Base-by-base conservation (phyloP, 2,113 vertebrate genomes). In the Oenanthe oenanthe region DNA sequence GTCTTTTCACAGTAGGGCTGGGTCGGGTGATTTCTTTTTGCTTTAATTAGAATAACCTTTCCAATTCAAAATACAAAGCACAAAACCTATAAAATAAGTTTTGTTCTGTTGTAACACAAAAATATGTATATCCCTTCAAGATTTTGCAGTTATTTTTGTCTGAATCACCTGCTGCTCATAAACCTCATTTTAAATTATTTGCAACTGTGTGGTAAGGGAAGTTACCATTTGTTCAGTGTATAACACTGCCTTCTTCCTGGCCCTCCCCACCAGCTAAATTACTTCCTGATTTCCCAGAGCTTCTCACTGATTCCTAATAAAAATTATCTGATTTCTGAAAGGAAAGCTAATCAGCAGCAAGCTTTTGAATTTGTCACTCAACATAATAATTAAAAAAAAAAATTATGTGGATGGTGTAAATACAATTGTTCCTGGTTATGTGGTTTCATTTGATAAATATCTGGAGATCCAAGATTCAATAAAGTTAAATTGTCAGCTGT, bases 231-330 rank as follows among this genome's bases (percentile, higher is more conserved):
- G 3, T 20, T 48, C 29, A 47, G 42, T 28, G 5, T 48, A 76
- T 12, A 36, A 72, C 10, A 26, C 22, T 73, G 20, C 13, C 9
- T 75, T 79, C 42, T 48, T 32, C 12, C 10, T 12, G 3, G 12
- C 15, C 22, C 28, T 83, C 43, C 42, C 14, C 14, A 63, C 20
- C 22, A 74, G 25, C 17, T 85, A 87, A 85, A 93, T 84, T 78
- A 95, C 34, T 18, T 87, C 40, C 36, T 34, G 43, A 88, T 87
- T 95, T 84, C 76, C 31, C 76, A 90, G 28, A 91, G 85, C 19
- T 12, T 77, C 34, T 62, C 1, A 1, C 22, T 74, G 82, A 48
- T 77, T 93, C 34, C 32, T 42, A 90, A 6, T 38, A 38, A 92
- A 74, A 20, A 31, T 50, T 65, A 82, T 26, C 62, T 80, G 45